These are phyloP conservation scores for Polypedilum pembai DNA, from an alignment of 1,140 invertebrate species.

Conservation along the genomic window DNA sequence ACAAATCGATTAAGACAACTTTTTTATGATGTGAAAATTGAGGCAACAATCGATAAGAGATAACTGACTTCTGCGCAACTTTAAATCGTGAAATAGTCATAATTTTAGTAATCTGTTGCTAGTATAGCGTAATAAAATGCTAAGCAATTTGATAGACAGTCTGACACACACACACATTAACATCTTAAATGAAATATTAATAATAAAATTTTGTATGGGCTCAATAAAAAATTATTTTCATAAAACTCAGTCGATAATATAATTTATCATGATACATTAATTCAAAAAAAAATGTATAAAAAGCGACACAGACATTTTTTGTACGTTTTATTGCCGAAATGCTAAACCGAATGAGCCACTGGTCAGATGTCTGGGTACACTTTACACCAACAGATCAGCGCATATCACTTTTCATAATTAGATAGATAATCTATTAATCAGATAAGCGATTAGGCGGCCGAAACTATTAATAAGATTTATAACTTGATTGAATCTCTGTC, in stretches of 20 bases:
- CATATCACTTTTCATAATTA: conserved; percentile 26
- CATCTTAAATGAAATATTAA: no score
- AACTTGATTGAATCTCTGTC: conserved; percentile 15
- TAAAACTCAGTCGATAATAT: not conserved
- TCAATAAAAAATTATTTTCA: not conserved
- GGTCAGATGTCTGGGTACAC: not conserved
- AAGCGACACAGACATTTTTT: not conserved
- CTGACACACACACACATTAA: no score
- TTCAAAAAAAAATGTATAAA: not conserved
- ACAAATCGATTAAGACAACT: no score
- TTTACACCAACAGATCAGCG: conserved; percentile 12
- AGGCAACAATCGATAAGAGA: no score
- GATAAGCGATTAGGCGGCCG: not conserved
- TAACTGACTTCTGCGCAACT: no score
- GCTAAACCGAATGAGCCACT: not conserved
- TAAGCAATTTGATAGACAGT: not conserved
- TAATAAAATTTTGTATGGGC: no score
- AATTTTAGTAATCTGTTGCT: no score
- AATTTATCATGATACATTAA: not conserved
- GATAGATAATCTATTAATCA: conserved; percentile 24
- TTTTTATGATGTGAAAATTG: no score
- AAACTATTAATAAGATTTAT: conserved; percentile 26
- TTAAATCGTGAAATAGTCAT: no score
- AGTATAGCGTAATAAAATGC: no score
- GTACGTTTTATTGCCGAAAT: not conserved